Conservation (phyloP, 2,888 invertebrate species). For the Timema cristinae region DNA sequence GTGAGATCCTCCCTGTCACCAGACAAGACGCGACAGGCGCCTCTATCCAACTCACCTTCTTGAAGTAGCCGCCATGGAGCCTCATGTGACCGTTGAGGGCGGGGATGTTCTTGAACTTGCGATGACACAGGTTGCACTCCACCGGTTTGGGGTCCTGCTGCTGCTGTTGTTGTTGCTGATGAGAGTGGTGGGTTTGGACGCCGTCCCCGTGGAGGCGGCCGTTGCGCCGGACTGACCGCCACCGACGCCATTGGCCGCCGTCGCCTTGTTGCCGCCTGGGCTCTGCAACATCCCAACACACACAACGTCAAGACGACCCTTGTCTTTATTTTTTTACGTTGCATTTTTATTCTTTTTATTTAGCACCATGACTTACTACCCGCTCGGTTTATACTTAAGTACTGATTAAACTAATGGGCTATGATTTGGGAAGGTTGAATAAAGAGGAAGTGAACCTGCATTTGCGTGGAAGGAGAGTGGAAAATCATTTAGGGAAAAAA, state of each 20-base stretch:
- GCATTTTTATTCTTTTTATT: no score
- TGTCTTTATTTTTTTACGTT: no score
- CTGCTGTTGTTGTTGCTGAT: conserved; percentile 17
- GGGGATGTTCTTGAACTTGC: conserved; percentile 95
- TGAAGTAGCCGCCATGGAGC: conserved; percentile 94
- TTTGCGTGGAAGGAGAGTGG: no score
- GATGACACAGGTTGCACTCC: conserved; percentile 91
- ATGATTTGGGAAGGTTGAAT: no score
- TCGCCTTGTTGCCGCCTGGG: conserved; percentile 21
- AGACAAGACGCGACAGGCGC: neutral
- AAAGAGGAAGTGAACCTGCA: no score
- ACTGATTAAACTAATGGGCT: no score
- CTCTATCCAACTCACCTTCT: conserved; percentile 60
- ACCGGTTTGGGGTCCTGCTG: conserved; percentile 69
- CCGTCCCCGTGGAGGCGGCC: conserved; percentile 44
- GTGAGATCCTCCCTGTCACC: no score
- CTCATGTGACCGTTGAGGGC: conserved; percentile 98
- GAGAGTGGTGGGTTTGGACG: conserved; percentile 28
- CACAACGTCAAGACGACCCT: neutral
- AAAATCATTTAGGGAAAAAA: no score
- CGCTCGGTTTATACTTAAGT: no score
- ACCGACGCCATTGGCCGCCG: conserved; percentile 23
- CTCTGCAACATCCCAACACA: conserved; percentile 21
- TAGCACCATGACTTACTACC: no score
- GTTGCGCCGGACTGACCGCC: conserved; percentile 39